phyloP scores from a whole-genome alignment of 2,888 invertebrate genomes.

The Drosophila bunnanda region DNA sequence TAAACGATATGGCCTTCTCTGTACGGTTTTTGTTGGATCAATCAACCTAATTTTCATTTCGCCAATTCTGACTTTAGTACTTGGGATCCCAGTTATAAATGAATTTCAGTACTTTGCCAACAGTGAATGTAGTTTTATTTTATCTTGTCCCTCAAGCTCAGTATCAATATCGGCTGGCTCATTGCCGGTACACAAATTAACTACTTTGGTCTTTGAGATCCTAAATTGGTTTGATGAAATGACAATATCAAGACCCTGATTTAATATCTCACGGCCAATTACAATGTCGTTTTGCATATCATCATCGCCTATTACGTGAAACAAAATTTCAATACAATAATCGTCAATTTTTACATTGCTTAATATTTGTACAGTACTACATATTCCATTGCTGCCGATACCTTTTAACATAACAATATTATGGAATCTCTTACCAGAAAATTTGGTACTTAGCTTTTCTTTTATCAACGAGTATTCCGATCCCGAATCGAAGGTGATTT shows the following conservation, averaged over 20 bases:
- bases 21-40: slow-evolving; percentile 19
- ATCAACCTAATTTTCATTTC: slow-evolving; percentile 14
- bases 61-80: background rate
- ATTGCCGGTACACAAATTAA: slow-evolving; percentile 7
- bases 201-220: slow-evolving; percentile 6
- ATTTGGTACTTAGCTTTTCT: slow-evolving; percentile 38
- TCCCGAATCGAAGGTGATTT: background rate
- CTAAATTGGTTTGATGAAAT: slow-evolving; percentile 16
- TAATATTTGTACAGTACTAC: slow-evolving; percentile 34
- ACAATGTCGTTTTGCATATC: slow-evolving; percentile 16
- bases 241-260: too few relatives aligned
- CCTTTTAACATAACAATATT: slow-evolving; percentile 43
- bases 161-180: slow-evolving; percentile 13
- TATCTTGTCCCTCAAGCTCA: slow-evolving; percentile 17
- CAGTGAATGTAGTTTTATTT: slow-evolving; percentile 19
- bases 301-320: too few relatives aligned
- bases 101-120: slow-evolving; percentile 1
- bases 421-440: slow-evolving; percentile 33
- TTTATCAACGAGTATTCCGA: slow-evolving; percentile 26
- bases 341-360: slow-evolving; percentile 26
- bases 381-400: slow-evolving; percentile 32
- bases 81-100: background rate
- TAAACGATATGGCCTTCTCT: slow-evolving; percentile 15
- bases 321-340: slow-evolving; percentile 17
- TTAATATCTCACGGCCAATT: too few relatives aligned